Percentiles rank a stretch among this genome's conserved stretches.
Conservation (phyloP, 1,140 invertebrate species). For the Phthorimaea operculella region DNA sequence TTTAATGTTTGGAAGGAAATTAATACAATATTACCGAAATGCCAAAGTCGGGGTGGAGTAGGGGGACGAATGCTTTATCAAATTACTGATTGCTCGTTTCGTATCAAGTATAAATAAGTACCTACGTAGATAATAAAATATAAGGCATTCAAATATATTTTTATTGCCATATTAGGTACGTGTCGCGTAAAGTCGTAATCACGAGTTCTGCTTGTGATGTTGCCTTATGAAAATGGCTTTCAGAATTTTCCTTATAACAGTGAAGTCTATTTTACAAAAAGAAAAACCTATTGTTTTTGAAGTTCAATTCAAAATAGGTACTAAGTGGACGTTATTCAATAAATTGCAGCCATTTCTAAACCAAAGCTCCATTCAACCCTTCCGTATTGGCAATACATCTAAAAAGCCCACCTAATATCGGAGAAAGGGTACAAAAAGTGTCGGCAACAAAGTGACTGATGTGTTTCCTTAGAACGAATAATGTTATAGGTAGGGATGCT, state of each 20-base stretch:
- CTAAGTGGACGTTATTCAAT: background rate
- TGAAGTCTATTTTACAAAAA: too few relatives aligned
- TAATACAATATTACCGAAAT: conserved; percentile 36
- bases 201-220: too few relatives aligned
- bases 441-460: conserved; percentile 29
- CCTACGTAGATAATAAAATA: too few relatives aligned
- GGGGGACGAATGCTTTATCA: conserved; percentile 32
- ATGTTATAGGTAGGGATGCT: conserved; percentile 25
- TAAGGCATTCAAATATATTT: too few relatives aligned
- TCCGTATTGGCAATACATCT: conserved; percentile 22
- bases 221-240: too few relatives aligned
- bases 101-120: too few relatives aligned
- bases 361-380: background rate
- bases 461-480: conserved; percentile 30
- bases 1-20: conserved; percentile 33
- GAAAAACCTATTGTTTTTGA: too few relatives aligned
- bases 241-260: too few relatives aligned
- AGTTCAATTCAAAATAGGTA: background rate
- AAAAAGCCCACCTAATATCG: conserved; percentile 28
- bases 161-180: too few relatives aligned
- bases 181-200: too few relatives aligned
- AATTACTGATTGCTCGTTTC: conserved; percentile 34
- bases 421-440: conserved; percentile 30
- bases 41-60: conserved; percentile 14
- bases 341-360: background rate